Evolutionary conservation across 2,113 vertebrate genomes (phyloP).

Genomic region (Rhinolophus ferrumequinum): DNA sequence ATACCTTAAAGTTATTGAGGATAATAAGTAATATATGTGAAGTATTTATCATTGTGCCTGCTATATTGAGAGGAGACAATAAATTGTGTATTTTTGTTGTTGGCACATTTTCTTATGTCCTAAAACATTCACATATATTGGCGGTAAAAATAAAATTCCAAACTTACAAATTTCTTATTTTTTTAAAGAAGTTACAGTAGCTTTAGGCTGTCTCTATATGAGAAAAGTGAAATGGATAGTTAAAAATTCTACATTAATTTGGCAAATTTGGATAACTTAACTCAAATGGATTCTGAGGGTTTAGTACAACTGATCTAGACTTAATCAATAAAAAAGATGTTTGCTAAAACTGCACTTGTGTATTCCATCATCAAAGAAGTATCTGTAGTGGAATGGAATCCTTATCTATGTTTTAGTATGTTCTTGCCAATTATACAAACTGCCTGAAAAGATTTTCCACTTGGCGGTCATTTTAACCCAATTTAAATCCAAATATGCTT

Average conservation of each 20-base stretch:
- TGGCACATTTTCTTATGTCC: neutral
- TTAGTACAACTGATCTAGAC: neutral
- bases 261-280: neutral
- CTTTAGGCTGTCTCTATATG: neutral
- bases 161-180: neutral
- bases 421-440: conserved; percentile 43
- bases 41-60: neutral
- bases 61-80: neutral
- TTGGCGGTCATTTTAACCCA: conserved; percentile 51
- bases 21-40: neutral
- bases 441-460: conserved; percentile 62
- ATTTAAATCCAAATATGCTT: conserved; percentile 61
- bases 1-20: neutral
- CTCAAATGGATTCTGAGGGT: conserved; percentile 7
- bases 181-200: neutral
- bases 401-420: neutral
- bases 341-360: neutral
- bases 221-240: neutral
- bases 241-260: conserved; percentile 32
- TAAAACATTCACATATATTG: neutral
- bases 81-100: neutral
- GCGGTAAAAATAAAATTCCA: neutral
- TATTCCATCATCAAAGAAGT: neutral
- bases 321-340: neutral
- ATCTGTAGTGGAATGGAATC: neutral